phyloP scores from a whole-genome alignment of 2,888 invertebrate genomes.

The Petrolisthes manimaculis region DNA sequence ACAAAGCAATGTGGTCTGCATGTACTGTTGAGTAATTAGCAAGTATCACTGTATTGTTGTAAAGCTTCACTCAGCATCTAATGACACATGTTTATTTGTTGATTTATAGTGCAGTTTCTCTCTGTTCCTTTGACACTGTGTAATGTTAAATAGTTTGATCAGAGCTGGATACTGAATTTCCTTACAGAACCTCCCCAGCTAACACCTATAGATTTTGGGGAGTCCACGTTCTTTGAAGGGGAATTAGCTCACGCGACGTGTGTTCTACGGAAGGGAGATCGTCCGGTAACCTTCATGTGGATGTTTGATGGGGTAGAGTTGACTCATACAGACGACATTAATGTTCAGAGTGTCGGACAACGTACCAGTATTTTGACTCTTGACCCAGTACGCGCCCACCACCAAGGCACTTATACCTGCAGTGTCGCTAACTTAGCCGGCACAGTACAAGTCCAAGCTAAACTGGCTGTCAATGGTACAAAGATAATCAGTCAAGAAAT shows the following conservation, averaged over 20 bases:
- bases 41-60: neutral
- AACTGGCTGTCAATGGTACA: constrained; percentile 64
- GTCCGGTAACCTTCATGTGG: constrained; percentile 71
- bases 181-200: constrained; percentile 60
- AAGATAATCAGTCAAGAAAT: neutral
- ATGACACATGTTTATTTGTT: neutral
- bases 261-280: constrained; percentile 77
- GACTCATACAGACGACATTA: constrained; percentile 67
- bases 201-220: constrained; percentile 56
- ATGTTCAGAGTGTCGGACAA: constrained; percentile 71
- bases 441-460: constrained; percentile 69
- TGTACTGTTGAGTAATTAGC: neutral
- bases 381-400: constrained; percentile 74
- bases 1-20: neutral
- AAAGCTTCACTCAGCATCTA: neutral
- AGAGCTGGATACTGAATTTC: constrained; percentile 16
- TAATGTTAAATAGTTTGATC: constrained; percentile 6
- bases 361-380: constrained; percentile 78
- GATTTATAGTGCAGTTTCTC: constrained; percentile 34
- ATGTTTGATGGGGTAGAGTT: constrained; percentile 69
- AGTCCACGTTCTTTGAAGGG: constrained; percentile 66
- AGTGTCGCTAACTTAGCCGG: constrained; percentile 74
- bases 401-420: constrained; percentile 84
- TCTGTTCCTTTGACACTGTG: constrained; percentile 35
- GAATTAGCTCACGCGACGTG: constrained; percentile 66